These are phyloP conservation scores for Datnioides undecimradiatus DNA, from an alignment of 2,113 vertebrate genomes.

Conservation along the genomic window DNA sequence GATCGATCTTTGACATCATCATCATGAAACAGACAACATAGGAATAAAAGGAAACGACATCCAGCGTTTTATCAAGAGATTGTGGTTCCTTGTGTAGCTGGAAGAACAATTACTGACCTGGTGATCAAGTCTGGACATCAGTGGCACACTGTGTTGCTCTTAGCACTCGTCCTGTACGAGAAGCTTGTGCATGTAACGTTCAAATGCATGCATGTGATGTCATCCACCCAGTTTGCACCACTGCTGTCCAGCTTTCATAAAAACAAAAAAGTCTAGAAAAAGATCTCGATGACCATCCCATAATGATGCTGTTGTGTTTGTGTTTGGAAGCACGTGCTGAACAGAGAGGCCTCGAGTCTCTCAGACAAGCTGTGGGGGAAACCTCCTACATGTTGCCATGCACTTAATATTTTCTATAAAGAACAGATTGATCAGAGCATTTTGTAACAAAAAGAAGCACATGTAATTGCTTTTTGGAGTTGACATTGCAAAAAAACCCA, in stretches of 20 bases:
- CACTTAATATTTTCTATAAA: conserved; percentile 58
- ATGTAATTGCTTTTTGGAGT: conserved; percentile 62
- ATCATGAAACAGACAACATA: conserved; percentile 33
- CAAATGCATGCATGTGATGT: neutral
- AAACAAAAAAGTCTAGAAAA: neutral
- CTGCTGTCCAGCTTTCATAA: conserved; percentile 12
- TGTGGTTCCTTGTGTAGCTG: conserved; percentile 46
- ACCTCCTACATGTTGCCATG: conserved; percentile 39
- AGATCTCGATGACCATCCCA: neutral
- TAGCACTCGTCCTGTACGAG: neutral
- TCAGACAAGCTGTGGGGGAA: neutral
- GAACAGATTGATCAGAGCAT: conserved; percentile 52
- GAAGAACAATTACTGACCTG: conserved; percentile 55
- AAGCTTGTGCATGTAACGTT: neutral
- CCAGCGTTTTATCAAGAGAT: neutral
- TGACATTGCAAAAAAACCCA: conserved; percentile 41
- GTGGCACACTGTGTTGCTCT: neutral
- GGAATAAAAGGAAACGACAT: conserved; percentile 40
- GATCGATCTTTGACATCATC: conserved; percentile 58
- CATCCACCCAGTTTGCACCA: neutral
- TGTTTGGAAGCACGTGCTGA: conserved; percentile 51
- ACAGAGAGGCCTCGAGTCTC: neutral
- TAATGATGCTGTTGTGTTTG: conserved; percentile 14
- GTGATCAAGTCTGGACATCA: conserved; percentile 21
- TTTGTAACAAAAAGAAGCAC: conserved; percentile 65